Evolutionary conservation across 2,797 vertebrate species (phyloP), one percentile per base, ranked within the genome.

Genomic region (Chromis chromis): DNA sequence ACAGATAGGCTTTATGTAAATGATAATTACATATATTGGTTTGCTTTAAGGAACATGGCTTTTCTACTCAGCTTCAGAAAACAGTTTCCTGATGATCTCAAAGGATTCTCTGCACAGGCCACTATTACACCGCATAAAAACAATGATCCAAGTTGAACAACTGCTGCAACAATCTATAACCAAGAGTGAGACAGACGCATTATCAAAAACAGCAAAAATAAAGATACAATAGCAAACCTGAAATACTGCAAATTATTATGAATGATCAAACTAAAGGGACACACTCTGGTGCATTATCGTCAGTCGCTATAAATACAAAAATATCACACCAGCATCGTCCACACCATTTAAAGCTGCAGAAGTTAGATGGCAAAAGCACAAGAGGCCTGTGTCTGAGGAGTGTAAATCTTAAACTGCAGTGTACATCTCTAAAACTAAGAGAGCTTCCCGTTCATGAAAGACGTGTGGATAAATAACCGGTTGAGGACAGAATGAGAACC

Each of bases 221-320:
- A 75, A 60, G 17, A 49, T 31, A 66, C 49, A 75, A 84, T 55
- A 42, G 31, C 33, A 79, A 25, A 74, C 64, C 42, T 44, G 88
- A 90, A 92, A 93, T 74, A 91, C 81, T 84, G 70, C 69, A 84
- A 86, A 70, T 70, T 21, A 79, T 87, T 63, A 71, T 70, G 61
- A 78, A 77, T 80, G 65, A 84, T 77, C 79, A 86, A 68, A 90
- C 70, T 81, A 58, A 78, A 70, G 69, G 28, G 40, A 78, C 67
- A 76, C 48, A 78, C 61, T 86, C 78, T 88, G 72, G 73, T 90
- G 76, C 65, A 85, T 93, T 84, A 89, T 85, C 92, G 92, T 91
- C 89, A 90, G 81, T 94, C 93, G 93, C 89, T 93, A 88, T 94
- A 94, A 93, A 94, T 97, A 96, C 92, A 97, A 97, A 98, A 97